Evolutionary conservation across 1,140 invertebrate species (phyloP), one percentile per base, ranked within the genome.

Genomic region (Odontomachus brunneus): DNA sequence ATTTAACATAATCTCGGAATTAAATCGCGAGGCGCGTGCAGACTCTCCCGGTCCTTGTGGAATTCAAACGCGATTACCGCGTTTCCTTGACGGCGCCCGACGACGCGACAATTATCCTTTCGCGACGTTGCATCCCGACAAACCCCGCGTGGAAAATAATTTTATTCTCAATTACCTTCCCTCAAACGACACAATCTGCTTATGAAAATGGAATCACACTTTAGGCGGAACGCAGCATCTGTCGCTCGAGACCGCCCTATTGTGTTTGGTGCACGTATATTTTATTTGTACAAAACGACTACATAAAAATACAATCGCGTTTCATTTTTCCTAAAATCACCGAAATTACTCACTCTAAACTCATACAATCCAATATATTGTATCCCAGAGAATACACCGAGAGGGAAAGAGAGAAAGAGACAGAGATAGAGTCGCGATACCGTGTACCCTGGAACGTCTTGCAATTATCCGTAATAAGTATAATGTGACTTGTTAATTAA

Each of bases 151-250:
- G 49, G 59, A 19, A 48, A 48, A 75, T 65, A 65, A 75, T 65
- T 65, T 51, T 65, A 75, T 51, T 75, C 59, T 65, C 73, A 65
- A 75, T 75, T 75, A 75, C 60, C n/a, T 51, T 75, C 59, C 65
- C 59, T 51, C 59, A 65, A 75, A 63, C 57, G n/a, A 26, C 14
- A 63, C 38, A 75, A 63, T 63, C 38, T 22, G 44, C 29, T 29
- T 51, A 29, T 19, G 19, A 62, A 51, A 75, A 65, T 22, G 33
- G 44, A 51, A 75, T 65, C 49, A 51, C 26, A 65, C 33, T 75
- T 65, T 75, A 51, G 3, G 38, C n/a, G 44, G 12, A 63, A 75
- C 49, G n/a, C n/a, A 24, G n/a, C n/a, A 62, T 74, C 62, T 65
- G 38, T 49, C 38, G 57, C 24, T 62, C 65, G 59, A 53, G 14